These are phyloP conservation scores for Malurus splendens DNA, from an alignment of 2,797 vertebrate species.

Conservation along the genomic window DNA sequence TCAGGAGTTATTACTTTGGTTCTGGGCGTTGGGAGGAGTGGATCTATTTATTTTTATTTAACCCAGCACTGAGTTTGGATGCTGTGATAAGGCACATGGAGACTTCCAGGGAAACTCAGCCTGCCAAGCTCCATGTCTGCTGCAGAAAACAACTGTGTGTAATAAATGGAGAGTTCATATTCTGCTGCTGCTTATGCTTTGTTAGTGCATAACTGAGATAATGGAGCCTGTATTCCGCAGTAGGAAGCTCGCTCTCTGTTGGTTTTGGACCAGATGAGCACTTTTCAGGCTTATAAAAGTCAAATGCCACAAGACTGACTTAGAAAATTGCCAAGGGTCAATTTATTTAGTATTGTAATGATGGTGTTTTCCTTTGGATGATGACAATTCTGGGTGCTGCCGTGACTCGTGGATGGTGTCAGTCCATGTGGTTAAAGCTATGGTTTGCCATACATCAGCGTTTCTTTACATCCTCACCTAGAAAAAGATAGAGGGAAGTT, in stretches of 20 bases:
- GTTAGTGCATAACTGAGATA: conserved; percentile 11
- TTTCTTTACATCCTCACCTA: not conserved
- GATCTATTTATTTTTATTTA: not conserved
- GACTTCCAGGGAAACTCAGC: not conserved
- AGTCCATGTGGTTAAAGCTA: accelerated
- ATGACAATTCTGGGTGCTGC: accelerated
- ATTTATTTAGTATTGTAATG: not conserved
- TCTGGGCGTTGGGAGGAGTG: not conserved
- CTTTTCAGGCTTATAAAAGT: conserved; percentile 35
- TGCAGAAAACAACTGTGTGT: not conserved
- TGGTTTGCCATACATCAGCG: not conserved
- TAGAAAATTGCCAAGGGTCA: conserved; percentile 22
- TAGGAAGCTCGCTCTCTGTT: conserved; percentile 17
- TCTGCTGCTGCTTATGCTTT: not conserved
- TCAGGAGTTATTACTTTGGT: not conserved
- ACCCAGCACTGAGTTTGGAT: not conserved
- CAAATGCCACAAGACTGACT: conserved; percentile 23
- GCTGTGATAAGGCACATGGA: accelerated
- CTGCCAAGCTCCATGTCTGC: not conserved
- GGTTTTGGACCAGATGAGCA: conserved; percentile 30
- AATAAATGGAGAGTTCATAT: not conserved
- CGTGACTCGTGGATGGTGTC: accelerated
- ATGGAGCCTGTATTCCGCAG: not conserved
- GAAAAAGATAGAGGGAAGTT: not conserved
- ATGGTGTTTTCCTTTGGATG: conserved; percentile 2